phyloP scores from a whole-genome alignment of 2,797 vertebrate species.

The Pampus argenteus region DNA sequence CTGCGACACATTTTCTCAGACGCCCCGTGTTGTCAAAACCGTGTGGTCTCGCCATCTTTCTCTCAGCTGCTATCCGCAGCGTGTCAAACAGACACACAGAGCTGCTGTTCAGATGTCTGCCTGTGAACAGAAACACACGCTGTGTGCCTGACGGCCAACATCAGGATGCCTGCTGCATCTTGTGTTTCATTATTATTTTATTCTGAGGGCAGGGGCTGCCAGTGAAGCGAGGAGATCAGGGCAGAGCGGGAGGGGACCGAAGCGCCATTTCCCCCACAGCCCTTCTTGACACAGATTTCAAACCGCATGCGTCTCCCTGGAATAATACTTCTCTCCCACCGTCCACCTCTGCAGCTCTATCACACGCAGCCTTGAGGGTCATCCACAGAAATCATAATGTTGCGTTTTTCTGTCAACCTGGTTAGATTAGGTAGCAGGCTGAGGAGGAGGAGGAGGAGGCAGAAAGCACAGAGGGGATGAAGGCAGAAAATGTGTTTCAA shows the following conservation, averaged over 20 bases:
- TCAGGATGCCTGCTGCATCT: constrained; percentile 49
- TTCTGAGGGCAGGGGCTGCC: constrained; percentile 29
- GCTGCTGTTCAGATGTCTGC: constrained; percentile 33
- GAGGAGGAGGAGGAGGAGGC: constrained; percentile 17
- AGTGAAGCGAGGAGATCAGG: constrained; percentile 28
- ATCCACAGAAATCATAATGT: constrained; percentile 40
- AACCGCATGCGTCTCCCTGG: constrained; percentile 39
- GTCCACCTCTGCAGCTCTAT: constrained; percentile 35
- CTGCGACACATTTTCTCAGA: constrained; percentile 36
- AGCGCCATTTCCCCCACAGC: constrained; percentile 44
- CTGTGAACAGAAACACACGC: constrained; percentile 18
- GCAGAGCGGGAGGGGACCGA: constrained; percentile 21
- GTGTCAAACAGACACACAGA: constrained; percentile 33
- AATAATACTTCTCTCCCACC: constrained; percentile 33
- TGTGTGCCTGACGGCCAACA: constrained; percentile 32
- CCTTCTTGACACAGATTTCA: constrained; percentile 69
- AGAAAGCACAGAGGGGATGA: constrained; percentile 5
- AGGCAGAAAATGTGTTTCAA: constrained; percentile 37
- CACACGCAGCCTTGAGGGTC: constrained; percentile 40
- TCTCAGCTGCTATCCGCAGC: constrained; percentile 29
- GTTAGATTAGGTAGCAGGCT: constrained; percentile 35
- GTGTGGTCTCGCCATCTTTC: constrained; percentile 37
- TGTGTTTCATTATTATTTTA: constrained; percentile 51
- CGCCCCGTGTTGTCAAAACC: constrained; percentile 21
- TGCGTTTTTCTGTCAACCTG: constrained; percentile 38